phyloP scores from a whole-genome alignment of 2,797 vertebrate genomes.

The Arrhamphus sclerolepis region DNA sequence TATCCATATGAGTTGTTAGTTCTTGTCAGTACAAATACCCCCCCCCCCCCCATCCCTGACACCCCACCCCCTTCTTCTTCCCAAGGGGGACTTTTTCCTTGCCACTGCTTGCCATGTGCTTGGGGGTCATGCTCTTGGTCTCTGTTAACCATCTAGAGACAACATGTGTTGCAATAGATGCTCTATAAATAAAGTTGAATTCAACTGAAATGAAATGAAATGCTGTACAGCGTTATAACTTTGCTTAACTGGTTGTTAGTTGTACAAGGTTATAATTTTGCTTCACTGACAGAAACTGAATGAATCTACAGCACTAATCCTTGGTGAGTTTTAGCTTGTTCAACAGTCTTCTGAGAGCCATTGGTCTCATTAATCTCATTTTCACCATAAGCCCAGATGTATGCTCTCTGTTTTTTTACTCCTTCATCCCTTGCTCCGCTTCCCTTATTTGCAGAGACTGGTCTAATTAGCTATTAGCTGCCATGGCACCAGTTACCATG shows the following conservation, averaged over 20 bases:
- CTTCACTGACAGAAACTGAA: constrained; percentile 30
- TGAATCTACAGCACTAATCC: constrained; percentile 48
- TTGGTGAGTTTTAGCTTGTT: constrained; percentile 63
- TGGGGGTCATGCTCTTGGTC: too few species aligned
- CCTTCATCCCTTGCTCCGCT: constrained; percentile 60
- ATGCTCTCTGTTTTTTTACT: constrained; percentile 39
- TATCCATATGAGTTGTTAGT: constrained; percentile 58
- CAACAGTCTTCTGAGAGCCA: constrained; percentile 56
- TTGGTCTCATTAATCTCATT: constrained; percentile 69
- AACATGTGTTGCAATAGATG: too few species aligned
- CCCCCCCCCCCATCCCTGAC: too few species aligned
- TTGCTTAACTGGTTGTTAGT: too few species aligned
- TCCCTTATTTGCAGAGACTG: constrained; percentile 76
- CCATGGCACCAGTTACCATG: constrained; percentile 69
- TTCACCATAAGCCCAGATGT: constrained; percentile 55
- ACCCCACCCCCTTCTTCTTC: too few species aligned
- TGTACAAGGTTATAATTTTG: constrained; percentile 13
- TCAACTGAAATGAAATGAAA: too few species aligned
- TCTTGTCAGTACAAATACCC: constrained; percentile 34
- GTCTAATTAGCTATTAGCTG: constrained; percentile 80
- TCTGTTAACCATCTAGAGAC: too few species aligned
- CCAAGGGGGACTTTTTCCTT: too few species aligned
- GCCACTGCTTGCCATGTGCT: too few species aligned
- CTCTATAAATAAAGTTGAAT: too few species aligned
- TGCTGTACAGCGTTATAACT: too few species aligned